A percentile compares a stretch with the other conserved stretches of the same genome.
These are phyloP conservation scores for Helogale parvula DNA, from an alignment of 2,113 vertebrate species.

Conservation along the genomic window DNA sequence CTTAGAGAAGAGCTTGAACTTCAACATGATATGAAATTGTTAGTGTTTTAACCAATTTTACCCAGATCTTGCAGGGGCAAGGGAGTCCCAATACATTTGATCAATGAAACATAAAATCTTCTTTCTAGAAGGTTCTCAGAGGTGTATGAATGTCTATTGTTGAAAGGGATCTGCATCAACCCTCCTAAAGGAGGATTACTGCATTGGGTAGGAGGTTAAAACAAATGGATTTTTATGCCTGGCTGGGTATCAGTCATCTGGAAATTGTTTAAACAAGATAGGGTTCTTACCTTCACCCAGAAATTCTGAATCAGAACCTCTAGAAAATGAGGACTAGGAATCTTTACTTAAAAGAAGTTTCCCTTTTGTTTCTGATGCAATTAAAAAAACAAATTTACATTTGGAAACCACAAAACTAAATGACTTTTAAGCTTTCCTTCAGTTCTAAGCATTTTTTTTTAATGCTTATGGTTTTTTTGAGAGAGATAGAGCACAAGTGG, in stretches of 20 bases:
- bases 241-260: background rate
- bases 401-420: slow-evolving; percentile 26
- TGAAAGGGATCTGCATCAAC: background rate
- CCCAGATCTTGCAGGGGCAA: background rate
- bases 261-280: background rate
- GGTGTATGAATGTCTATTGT: background rate
- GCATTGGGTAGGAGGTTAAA: background rate
- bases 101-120: background rate
- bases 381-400: background rate
- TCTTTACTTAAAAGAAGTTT: background rate
- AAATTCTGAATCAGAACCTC: background rate
- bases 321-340: background rate
- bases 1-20: background rate
- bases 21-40: background rate
- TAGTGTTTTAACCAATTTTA: background rate
- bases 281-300: background rate
- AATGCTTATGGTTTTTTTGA: too few species aligned
- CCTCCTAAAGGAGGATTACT: background rate
- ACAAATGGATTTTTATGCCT: background rate
- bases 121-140: background rate
- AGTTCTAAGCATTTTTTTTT: background rate
- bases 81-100: background rate
- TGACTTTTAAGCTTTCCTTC: slow-evolving; percentile 40
- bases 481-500: too few species aligned
- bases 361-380: background rate